A percentile compares a stretch with the other conserved stretches of the same genome.
Conservation (phyloP, 2,797 vertebrate genomes). For the Megalops cyprinoides region DNA sequence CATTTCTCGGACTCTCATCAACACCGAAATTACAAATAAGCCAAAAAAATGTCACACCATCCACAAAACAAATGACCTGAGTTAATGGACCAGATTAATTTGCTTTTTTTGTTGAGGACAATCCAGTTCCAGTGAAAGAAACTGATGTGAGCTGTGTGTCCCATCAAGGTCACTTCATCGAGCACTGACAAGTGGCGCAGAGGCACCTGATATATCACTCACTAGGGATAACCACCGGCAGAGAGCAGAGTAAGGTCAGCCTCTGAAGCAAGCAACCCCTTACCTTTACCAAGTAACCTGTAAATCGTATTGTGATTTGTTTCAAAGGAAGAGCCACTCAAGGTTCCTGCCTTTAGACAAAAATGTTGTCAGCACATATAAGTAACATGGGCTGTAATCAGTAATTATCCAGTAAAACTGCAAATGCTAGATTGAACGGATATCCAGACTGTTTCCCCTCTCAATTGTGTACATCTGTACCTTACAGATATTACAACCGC, state of each 20-base stretch:
- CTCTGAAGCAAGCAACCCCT: not conserved
- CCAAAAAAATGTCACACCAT: too few species aligned
- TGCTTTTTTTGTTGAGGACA: not conserved
- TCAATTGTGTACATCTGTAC: not conserved
- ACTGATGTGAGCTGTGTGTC: not conserved
- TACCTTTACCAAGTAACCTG: not conserved
- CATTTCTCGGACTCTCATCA: too few species aligned
- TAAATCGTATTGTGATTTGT: not conserved
- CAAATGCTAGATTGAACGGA: not conserved
- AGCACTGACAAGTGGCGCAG: too few species aligned
- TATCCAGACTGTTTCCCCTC: not conserved
- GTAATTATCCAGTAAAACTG: too few species aligned
- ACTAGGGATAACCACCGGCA: not conserved
- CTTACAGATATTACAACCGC: not conserved
- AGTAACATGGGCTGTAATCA: too few species aligned
- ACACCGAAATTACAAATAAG: too few species aligned
- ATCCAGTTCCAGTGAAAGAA: constrained; percentile 1
- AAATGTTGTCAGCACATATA: not conserved
- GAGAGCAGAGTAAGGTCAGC: not conserved
- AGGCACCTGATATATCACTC: not conserved
- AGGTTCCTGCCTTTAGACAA: not conserved
- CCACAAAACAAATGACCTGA: not conserved
- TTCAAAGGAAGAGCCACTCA: not conserved
- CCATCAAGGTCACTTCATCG: not conserved
- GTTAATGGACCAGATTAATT: not conserved